Conservation (phyloP, 2,113 vertebrate genomes). For the Antechinus stuartii region DNA sequence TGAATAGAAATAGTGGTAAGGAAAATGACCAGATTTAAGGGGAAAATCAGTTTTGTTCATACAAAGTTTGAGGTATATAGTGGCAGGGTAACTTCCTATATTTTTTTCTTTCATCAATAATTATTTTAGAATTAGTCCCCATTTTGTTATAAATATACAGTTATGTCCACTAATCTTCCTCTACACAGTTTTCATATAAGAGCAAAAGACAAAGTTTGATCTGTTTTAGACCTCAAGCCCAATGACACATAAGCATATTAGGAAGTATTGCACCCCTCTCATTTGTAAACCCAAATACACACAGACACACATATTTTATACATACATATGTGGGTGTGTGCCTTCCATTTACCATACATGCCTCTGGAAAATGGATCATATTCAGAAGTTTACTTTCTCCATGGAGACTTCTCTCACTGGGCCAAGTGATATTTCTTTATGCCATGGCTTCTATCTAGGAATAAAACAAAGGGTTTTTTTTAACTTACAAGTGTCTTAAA, state of each 20-base stretch:
- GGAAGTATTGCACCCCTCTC: not conserved
- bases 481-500: not conserved
- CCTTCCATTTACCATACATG: not conserved
- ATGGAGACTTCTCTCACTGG: not conserved
- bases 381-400: not conserved
- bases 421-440: not conserved
- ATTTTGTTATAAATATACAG: not conserved
- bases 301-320: too few species aligned
- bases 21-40: not conserved
- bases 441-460: not conserved
- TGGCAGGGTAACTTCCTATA: not conserved
- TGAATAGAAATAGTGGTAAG: not conserved
- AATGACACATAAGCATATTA: not conserved
- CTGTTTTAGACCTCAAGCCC: not conserved
- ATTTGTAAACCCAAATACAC: too few species aligned
- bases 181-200: not conserved
- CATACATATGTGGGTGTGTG: not conserved
- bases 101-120: not conserved
- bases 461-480: not conserved
- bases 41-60: not conserved
- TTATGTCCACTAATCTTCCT: not conserved
- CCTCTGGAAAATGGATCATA: not conserved
- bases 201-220: not conserved
- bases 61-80: not conserved
- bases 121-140: not conserved